phyloP scores from a whole-genome alignment of 2,113 vertebrate species.

The Calypte anna region DNA sequence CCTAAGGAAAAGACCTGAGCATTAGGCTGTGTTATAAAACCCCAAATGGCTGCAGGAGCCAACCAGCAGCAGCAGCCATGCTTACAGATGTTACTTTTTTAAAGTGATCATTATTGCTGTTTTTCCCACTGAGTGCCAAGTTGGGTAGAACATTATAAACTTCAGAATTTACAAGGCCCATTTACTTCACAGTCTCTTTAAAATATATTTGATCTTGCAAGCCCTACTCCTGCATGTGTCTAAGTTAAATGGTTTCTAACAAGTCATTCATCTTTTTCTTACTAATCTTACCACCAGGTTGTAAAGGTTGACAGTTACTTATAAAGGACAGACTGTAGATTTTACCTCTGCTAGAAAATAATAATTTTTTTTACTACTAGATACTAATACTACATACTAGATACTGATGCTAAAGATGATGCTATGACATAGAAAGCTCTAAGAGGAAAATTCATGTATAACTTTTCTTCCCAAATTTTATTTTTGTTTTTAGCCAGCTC shows the following conservation, averaged over 20 bases:
- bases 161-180: background rate
- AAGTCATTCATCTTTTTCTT: background rate
- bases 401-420: background rate
- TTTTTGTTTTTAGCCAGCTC: background rate
- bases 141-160: background rate
- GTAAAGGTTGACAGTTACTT: background rate
- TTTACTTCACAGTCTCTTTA: background rate
- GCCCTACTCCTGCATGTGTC: background rate
- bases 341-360: background rate
- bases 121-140: background rate
- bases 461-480: background rate
- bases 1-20: background rate
- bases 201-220: background rate
- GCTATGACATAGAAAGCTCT: background rate
- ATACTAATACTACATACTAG: background rate
- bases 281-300: background rate
- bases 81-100: too few species aligned
- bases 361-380: background rate
- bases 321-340: background rate
- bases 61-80: too few species aligned
- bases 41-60: too few species aligned
- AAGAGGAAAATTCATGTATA: background rate
- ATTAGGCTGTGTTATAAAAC: too few species aligned
- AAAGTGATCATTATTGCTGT: too few species aligned
- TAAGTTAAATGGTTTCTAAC: background rate